These are phyloP conservation scores for Otolemur garnettii DNA, from an alignment of 2,113 vertebrate species.

Conservation along the genomic window DNA sequence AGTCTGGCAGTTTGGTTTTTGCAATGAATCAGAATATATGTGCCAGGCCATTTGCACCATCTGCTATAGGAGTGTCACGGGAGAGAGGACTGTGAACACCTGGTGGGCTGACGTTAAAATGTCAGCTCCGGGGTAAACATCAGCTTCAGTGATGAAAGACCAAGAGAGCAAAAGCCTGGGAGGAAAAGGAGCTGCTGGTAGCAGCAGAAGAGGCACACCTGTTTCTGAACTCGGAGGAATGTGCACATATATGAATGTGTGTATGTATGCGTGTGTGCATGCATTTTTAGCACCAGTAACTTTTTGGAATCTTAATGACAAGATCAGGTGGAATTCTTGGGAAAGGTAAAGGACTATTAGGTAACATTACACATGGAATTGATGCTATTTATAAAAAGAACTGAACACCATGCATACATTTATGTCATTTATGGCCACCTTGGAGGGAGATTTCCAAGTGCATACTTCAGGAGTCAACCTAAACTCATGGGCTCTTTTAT, in stretches of 20 bases:
- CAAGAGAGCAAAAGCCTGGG: neutral
- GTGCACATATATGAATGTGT: neutral
- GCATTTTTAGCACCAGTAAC: constrained; percentile 26
- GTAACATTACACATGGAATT: neutral
- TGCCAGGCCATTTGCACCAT: constrained; percentile 80
- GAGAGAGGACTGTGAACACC: constrained; percentile 64
- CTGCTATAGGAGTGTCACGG: constrained; percentile 58
- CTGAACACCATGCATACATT: neutral
- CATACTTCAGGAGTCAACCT: neutral
- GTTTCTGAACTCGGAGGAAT: neutral
- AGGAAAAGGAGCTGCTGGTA: constrained; percentile 40
- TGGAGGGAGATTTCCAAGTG: neutral
- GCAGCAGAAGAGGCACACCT: constrained; percentile 35
- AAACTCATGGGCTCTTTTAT: neutral
- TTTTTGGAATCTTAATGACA: constrained; percentile 42
- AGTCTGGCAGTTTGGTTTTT: constrained; percentile 75
- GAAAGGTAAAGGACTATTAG: neutral
- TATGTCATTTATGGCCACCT: neutral
- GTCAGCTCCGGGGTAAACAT: constrained; percentile 72
- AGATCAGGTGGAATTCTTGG: neutral
- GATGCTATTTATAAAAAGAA: neutral
- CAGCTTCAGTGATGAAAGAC: constrained; percentile 41
- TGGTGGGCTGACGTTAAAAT: constrained; percentile 72
- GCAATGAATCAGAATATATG: constrained; percentile 69
- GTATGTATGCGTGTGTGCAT: no score